Conservation (phyloP, 2,113 vertebrate species). For the Dicerorhinus sumatrensis region DNA sequence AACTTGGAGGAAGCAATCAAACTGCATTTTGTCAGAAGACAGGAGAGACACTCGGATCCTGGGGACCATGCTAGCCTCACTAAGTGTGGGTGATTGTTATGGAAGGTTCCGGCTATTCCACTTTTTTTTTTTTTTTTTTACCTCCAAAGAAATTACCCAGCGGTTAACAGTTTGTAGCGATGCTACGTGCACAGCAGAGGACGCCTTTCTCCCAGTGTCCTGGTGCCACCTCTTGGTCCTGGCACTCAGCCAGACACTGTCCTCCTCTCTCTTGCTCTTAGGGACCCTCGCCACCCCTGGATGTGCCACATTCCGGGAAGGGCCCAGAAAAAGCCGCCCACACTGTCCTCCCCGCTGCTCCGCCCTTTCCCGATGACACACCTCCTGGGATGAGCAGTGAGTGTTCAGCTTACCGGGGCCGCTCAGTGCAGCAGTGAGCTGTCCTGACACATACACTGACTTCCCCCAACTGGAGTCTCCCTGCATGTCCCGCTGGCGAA, state of each 20-base stretch:
- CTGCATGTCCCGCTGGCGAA: rapidly evolving
- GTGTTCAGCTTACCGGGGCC: background rate
- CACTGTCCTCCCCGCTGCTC: background rate
- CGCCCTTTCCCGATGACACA: background rate
- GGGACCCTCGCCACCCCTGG: no score
- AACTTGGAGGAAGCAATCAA: background rate
- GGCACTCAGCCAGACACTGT: background rate
- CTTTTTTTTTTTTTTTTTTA: background rate
- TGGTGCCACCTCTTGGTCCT: background rate
- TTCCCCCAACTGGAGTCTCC: rapidly evolving
- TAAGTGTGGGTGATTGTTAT: background rate
- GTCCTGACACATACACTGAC: background rate
- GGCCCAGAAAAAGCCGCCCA: background rate
- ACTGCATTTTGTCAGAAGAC: background rate
- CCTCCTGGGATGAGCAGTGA: background rate
- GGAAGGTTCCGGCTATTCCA: background rate
- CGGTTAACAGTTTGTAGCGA: background rate
- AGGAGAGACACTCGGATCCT: background rate
- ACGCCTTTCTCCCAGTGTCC: background rate
- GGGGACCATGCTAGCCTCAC: rapidly evolving
- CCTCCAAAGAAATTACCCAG: background rate
- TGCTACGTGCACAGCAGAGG: background rate
- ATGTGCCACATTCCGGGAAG: background rate
- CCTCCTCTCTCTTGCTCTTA: background rate
- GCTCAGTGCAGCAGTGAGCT: no score